These are phyloP conservation scores for Polyommatus iphigenia DNA, from an alignment of 2,888 invertebrate genomes.

Conservation along the genomic window DNA sequence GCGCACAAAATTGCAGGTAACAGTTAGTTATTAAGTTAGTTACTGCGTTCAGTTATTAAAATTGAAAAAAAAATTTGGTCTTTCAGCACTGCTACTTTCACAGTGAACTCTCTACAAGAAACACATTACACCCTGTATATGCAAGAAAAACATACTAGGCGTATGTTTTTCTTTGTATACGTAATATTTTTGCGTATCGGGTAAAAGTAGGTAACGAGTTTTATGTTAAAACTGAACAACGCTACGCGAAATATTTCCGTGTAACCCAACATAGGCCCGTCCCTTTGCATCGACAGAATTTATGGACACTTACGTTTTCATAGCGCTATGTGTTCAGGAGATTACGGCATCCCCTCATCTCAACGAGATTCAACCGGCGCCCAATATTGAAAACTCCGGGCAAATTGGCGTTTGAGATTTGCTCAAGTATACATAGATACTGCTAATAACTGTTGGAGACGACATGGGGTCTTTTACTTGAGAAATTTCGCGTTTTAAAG, in stretches of 20 bases:
- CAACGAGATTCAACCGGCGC: not conserved
- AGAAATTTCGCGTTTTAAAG: not conserved
- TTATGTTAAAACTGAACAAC: conserved; percentile 4
- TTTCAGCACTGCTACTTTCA: no score
- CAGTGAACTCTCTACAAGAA: no score
- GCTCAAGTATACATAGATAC: not conserved
- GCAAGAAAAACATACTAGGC: no score
- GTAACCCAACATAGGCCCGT: conserved; percentile 15
- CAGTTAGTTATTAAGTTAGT: no score
- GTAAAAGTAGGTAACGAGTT: not conserved
- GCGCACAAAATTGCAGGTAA: no score
- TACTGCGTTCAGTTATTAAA: no score
- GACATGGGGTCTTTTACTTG: not conserved
- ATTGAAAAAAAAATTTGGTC: no score
- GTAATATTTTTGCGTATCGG: not conserved
- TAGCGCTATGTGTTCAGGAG: conserved; percentile 66
- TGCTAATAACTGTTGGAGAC: not conserved
- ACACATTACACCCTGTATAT: no score
- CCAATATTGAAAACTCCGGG: not conserved
- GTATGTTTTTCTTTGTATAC: no score
- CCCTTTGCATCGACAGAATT: conserved; percentile 58
- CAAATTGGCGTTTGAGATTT: conserved; percentile 1
- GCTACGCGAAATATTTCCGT: not conserved
- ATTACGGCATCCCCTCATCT: conserved; percentile 60
- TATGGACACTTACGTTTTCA: conserved; percentile 71